Conservation (phyloP, 2,113 vertebrate species). For the Oncorhynchus tshawytscha region DNA sequence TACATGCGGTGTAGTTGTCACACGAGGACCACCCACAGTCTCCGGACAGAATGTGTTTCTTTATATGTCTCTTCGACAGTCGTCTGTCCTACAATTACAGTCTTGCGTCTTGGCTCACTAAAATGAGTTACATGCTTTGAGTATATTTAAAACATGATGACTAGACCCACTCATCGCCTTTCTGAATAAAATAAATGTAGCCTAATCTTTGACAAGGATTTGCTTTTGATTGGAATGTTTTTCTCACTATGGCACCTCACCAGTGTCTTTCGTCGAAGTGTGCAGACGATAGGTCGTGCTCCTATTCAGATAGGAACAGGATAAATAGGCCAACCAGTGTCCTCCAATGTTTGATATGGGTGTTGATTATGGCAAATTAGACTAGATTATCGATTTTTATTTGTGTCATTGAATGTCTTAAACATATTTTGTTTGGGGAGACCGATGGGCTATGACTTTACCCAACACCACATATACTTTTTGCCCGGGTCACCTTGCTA, state of each 20-base stretch:
- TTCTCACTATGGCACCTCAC: not conserved
- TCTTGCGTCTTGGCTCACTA: not conserved
- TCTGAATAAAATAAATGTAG: not conserved
- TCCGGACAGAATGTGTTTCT: conserved; percentile 18
- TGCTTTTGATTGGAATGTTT: not conserved
- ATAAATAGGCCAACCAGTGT: not conserved
- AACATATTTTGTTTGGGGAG: not conserved
- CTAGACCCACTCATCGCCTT: not conserved
- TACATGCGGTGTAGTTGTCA: conserved; percentile 40
- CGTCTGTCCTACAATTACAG: not conserved
- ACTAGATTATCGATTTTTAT: no score
- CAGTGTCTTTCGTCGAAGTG: no score
- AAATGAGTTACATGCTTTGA: not conserved
- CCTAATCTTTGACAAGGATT: not conserved
- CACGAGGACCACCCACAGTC: conserved; percentile 64
- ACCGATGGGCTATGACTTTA: not conserved
- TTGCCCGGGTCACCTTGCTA: not conserved
- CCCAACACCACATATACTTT: not conserved
- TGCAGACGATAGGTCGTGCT: no score
- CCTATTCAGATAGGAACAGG: not conserved
- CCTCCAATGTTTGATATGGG: not conserved
- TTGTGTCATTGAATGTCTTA: not conserved
- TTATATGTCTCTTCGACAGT: conserved; percentile 20
- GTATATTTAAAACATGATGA: not conserved
- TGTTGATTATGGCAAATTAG: not conserved